Percentiles rank a stretch among this genome's conserved stretches.
phyloP scores from a whole-genome alignment of 2,113 vertebrate genomes.

The Parus major region DNA sequence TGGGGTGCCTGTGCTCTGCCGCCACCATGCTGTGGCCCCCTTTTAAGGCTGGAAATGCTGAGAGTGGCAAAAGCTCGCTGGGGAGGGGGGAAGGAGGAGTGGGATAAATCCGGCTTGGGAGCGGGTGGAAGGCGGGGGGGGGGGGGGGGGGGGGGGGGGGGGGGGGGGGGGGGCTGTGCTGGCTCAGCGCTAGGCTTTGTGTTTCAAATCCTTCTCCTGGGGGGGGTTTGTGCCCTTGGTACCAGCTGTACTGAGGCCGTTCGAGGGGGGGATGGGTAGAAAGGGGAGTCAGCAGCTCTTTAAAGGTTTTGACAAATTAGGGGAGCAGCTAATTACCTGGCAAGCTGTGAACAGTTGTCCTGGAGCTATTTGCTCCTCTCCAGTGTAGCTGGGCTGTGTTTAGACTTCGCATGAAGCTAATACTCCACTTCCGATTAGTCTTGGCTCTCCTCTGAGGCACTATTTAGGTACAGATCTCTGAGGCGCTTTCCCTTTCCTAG shows the following conservation, averaged over 20 bases:
- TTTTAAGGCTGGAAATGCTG: slow-evolving; percentile 53
- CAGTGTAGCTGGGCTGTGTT: background rate
- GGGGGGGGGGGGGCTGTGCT: background rate
- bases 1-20: slow-evolving; percentile 36
- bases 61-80: background rate
- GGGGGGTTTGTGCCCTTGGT: background rate
- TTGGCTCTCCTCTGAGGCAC: slow-evolving; percentile 37
- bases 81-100: background rate
- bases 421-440: slow-evolving; percentile 53
- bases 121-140: background rate
- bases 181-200: slow-evolving; percentile 28
- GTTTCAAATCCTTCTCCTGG: slow-evolving; percentile 2
- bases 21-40: background rate
- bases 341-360: slow-evolving; percentile 59
- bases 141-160: background rate
- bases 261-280: background rate
- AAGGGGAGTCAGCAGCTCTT: slow-evolving; percentile 35
- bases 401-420: slow-evolving; percentile 47
- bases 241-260: background rate
- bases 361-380: slow-evolving; percentile 17
- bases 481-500: slow-evolving; percentile 59
- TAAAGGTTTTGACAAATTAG: slow-evolving; percentile 51
- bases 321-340: slow-evolving; percentile 63
- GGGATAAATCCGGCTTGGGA: slow-evolving; percentile 18
- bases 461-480: slow-evolving; percentile 48